Conservation (phyloP, 2,888 invertebrate genomes). For the Chrysolina americana region DNA sequence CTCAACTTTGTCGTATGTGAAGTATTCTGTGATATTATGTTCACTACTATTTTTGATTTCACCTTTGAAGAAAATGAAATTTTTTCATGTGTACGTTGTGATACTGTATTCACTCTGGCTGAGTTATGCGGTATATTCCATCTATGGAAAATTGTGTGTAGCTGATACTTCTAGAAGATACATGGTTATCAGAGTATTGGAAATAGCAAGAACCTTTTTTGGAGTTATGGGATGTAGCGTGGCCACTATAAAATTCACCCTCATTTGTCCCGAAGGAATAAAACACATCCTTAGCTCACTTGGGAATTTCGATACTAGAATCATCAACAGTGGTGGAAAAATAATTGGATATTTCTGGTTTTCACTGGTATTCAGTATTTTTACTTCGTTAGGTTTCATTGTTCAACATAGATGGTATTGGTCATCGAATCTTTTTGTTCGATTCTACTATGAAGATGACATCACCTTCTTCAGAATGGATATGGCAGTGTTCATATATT, state of each 20-base stretch:
- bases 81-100: neutral
- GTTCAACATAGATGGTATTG: too few relatives aligned
- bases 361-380: neutral
- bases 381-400: too few relatives aligned
- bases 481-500: neutral
- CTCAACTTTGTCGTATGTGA: neutral
- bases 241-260: neutral
- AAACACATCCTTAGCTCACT: neutral
- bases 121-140: neutral
- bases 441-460: too few relatives aligned
- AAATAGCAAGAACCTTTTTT: neutral
- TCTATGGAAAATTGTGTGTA: conserved; percentile 3
- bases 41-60: neutral
- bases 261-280: neutral
- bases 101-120: neutral
- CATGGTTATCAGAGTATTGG: neutral
- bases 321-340: neutral
- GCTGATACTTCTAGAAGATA: neutral
- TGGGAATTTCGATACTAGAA: neutral
- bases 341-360: neutral
- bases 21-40: neutral
- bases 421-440: too few relatives aligned
- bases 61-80: neutral
- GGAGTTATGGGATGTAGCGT: neutral
- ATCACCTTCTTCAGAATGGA: neutral